Conservation (phyloP, 2,113 vertebrate species). For the Salvelinus alpinus region DNA sequence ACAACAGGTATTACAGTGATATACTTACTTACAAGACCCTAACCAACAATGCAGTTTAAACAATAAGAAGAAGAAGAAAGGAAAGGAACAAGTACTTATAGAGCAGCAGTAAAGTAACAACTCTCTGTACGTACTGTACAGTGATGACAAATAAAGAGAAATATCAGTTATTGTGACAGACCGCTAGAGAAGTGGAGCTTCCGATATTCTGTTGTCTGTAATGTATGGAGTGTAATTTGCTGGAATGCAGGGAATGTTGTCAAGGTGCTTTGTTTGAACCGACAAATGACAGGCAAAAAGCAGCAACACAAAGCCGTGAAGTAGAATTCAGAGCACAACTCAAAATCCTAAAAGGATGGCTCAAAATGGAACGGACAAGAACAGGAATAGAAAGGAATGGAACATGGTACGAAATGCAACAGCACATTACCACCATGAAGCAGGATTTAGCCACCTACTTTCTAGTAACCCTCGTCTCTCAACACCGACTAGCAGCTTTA, state of each 20-base stretch:
- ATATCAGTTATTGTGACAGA: no score
- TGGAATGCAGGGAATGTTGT: slow-evolving; percentile 7
- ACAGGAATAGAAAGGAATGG: background rate
- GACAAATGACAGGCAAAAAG: slow-evolving; percentile 16
- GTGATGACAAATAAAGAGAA: no score
- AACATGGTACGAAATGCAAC: background rate
- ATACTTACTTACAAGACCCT: no score
- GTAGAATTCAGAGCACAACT: slow-evolving; percentile 9
- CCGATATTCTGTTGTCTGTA: no score
- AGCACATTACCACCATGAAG: background rate
- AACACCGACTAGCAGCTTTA: slow-evolving; percentile 22
- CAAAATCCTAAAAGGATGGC: background rate
- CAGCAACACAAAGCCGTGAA: slow-evolving; percentile 18
- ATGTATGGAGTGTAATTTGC: background rate
- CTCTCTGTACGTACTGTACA: no score
- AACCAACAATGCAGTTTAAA: no score
- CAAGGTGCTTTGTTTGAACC: slow-evolving; percentile 17
- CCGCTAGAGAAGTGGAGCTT: no score
- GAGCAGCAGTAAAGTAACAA: no score
- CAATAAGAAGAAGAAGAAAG: no score
- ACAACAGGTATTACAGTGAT: no score
- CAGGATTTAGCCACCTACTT: background rate
- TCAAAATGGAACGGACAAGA: slow-evolving; percentile 2
- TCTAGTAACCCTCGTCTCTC: background rate
- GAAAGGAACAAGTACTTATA: no score